A percentile compares a stretch with the other conserved stretches of the same genome.
Conservation (phyloP, 2,888 invertebrate genomes). For the Synergus umbraculus region DNA sequence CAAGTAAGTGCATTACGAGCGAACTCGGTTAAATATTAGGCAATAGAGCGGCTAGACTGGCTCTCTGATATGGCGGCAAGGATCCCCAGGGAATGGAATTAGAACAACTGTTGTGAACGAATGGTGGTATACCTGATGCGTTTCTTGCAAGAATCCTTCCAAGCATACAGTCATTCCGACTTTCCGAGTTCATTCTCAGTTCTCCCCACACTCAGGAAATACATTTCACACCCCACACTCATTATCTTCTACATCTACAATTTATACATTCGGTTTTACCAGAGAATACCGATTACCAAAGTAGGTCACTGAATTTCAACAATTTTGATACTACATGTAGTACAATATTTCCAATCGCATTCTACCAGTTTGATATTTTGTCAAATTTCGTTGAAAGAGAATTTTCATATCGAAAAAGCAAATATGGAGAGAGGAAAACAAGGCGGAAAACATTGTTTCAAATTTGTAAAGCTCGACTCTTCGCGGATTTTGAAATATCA, state of each 20-base stretch:
- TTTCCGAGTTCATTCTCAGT: not conserved
- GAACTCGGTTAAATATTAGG: slow-evolving; percentile 51
- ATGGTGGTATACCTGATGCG: slow-evolving; percentile 31
- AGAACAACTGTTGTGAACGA: slow-evolving; percentile 43
- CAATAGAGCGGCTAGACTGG: slow-evolving; percentile 46
- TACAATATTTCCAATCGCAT: too few species aligned
- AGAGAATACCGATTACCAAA: not conserved
- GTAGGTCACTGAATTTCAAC: too few species aligned
- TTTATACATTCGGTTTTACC: not conserved
- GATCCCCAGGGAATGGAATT: slow-evolving; percentile 48
- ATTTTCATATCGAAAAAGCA: too few species aligned
- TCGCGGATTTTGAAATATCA: not conserved
- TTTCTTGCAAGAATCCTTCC: slow-evolving; percentile 14
- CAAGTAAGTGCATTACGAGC: slow-evolving; percentile 43
- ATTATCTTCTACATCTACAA: not conserved
- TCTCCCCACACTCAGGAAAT: not conserved
- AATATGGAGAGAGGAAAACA: too few species aligned
- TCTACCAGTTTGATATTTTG: too few species aligned
- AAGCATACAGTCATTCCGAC: not conserved
- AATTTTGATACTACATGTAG: too few species aligned
- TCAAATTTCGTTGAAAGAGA: too few species aligned
- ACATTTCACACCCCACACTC: not conserved
- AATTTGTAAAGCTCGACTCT: not conserved
- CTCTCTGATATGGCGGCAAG: slow-evolving; percentile 47
- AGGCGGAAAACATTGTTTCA: not conserved